Percentiles rank a stretch among this genome's conserved stretches.
These are phyloP conservation scores for Microplitis manilae DNA, from an alignment of 2,888 invertebrate species.

Conservation along the genomic window DNA sequence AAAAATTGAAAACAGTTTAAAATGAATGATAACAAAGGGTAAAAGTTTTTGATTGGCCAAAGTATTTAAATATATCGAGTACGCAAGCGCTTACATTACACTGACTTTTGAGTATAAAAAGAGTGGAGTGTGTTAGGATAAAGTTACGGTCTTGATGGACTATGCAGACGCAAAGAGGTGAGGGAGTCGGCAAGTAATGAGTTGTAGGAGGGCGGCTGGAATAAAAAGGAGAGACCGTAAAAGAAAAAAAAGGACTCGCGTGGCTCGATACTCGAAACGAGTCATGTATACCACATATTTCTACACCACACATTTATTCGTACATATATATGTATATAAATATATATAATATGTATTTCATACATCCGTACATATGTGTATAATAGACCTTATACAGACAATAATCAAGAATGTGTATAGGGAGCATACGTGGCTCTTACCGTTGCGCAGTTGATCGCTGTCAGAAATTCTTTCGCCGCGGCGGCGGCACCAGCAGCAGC, in stretches of 20 bases:
- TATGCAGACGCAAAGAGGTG: constrained; percentile 42
- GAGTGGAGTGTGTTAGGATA: background rate
- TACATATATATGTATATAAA: constrained; percentile 42
- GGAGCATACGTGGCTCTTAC: constrained; percentile 31
- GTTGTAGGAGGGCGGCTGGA: constrained; percentile 40
- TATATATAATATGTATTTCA: constrained; percentile 9
- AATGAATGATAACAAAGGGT: too few species aligned
- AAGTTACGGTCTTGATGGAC: constrained; percentile 46
- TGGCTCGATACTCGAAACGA: constrained; percentile 54
- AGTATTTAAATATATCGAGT: background rate
- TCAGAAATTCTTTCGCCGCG: constrained; percentile 21
- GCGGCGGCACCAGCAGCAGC: constrained; percentile 11
- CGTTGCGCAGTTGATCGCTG: constrained; percentile 41
- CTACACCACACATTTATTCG: constrained; percentile 29
- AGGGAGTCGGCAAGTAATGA: constrained; percentile 49
- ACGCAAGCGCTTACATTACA: background rate
- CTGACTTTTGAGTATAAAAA: background rate
- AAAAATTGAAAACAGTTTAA: too few species aligned
- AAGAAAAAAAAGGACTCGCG: constrained; percentile 46
- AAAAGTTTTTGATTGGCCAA: background rate
- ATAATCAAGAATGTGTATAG: constrained; percentile 18
- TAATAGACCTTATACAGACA: constrained; percentile 14
- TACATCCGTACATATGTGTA: constrained; percentile 15
- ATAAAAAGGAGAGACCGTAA: constrained; percentile 24
- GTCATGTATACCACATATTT: constrained; percentile 43